Conservation (phyloP, 2,797 vertebrate genomes). For the Aplochiton taeniatus region DNA sequence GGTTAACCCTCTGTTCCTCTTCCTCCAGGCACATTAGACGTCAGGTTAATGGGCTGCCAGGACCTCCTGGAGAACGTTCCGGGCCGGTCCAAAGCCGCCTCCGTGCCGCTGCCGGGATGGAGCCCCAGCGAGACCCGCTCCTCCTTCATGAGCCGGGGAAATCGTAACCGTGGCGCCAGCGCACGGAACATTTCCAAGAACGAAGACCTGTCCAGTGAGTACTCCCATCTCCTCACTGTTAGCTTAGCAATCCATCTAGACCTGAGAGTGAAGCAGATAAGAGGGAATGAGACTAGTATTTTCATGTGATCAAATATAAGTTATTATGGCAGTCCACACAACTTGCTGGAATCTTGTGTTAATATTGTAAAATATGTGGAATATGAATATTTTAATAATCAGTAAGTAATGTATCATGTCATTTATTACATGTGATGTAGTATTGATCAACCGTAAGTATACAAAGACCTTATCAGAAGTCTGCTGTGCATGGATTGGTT, state of each 20-base stretch:
- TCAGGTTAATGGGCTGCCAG: constrained; percentile 82
- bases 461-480: too few relatives aligned
- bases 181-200: constrained; percentile 81
- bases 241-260: too few relatives aligned
- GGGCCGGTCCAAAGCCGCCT: constrained; percentile 77
- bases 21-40: constrained; percentile 72
- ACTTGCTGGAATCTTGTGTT: too few relatives aligned
- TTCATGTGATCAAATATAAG: too few relatives aligned
- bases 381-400: too few relatives aligned
- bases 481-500: too few relatives aligned
- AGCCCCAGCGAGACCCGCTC: constrained; percentile 82
- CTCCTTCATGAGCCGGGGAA: constrained; percentile 86
- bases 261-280: too few relatives aligned
- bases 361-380: too few relatives aligned
- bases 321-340: too few relatives aligned
- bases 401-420: neutral
- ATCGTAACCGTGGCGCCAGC: constrained; percentile 84
- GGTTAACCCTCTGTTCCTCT: constrained; percentile 14
- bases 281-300: too few relatives aligned
- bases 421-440: constrained; percentile 4
- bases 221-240: neutral
- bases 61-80: constrained; percentile 86
- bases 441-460: neutral
- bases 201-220: constrained; percentile 84
- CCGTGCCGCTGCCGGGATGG: constrained; percentile 76